Percentiles rank a stretch among this genome's conserved stretches.
Evolutionary conservation across 2,888 invertebrate genomes (phyloP).

Genomic region (Sisyra nigra): DNA sequence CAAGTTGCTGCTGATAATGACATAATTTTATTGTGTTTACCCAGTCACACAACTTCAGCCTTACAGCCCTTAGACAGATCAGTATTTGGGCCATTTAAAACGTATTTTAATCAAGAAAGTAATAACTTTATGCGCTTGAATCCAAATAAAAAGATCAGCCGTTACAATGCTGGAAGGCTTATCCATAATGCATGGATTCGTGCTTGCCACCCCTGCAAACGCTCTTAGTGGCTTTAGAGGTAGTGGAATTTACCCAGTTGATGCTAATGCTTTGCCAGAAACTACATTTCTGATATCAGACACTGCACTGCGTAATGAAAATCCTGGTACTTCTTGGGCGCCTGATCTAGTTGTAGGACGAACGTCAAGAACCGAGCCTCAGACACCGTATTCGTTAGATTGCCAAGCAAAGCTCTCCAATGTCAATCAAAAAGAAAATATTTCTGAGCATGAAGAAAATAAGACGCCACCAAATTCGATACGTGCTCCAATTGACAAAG

Average conservation of each 20-base stretch:
- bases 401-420: neutral
- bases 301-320: conserved; percentile 8
- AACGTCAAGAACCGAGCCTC: conserved; percentile 1
- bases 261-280: conserved; percentile 14
- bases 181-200: conserved; percentile 12
- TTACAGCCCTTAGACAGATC: conserved; percentile 13
- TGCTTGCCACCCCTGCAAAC: conserved; percentile 14
- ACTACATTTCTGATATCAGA: conserved; percentile 11
- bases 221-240: conserved; percentile 14
- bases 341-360: conserved; percentile 1
- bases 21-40: conserved; percentile 14
- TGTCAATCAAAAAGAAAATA: too few species aligned
- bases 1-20: conserved; percentile 15
- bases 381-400: neutral
- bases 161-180: conserved; percentile 6
- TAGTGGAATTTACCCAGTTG: conserved; percentile 14
- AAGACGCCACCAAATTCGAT: too few species aligned
- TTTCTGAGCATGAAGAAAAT: too few species aligned
- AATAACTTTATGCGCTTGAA: conserved; percentile 13
- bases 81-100: conserved; percentile 15
- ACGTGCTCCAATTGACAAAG: too few species aligned
- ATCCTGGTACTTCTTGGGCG: conserved; percentile 6
- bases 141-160: conserved; percentile 12
- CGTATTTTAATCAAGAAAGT: conserved; percentile 12
- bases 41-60: conserved; percentile 11